Conservation (phyloP, 2,113 vertebrate genomes). For the Shinisaurus crocodilurus region DNA sequence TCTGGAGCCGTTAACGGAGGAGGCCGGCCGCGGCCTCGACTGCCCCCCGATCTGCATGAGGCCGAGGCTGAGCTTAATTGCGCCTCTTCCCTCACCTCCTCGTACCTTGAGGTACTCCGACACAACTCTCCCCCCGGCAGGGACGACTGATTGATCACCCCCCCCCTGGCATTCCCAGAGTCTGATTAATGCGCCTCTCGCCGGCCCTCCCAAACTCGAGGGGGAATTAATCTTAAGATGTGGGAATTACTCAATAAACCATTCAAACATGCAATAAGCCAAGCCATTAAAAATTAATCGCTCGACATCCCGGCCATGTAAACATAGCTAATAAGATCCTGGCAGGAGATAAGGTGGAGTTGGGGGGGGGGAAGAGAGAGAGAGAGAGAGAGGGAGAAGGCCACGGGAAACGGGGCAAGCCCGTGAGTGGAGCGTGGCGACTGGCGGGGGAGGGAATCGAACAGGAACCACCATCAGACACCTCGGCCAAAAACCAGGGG, state of each 20-base stretch:
- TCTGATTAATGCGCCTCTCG: constrained; percentile 72
- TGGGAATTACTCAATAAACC: constrained; percentile 78
- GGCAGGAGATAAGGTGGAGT: constrained; percentile 28
- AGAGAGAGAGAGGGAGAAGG: background rate
- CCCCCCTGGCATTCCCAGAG: constrained; percentile 63
- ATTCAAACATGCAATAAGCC: constrained; percentile 75
- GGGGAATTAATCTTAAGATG: constrained; percentile 78
- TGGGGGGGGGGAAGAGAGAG: background rate
- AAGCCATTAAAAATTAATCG: constrained; percentile 78
- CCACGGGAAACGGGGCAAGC: background rate
- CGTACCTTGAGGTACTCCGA: constrained; percentile 65
- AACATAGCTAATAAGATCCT: constrained; percentile 74
- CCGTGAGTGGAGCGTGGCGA: too few species aligned
- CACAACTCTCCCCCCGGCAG: constrained; percentile 51
- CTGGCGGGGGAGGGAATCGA: too few species aligned
- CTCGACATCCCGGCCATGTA: constrained; percentile 66
- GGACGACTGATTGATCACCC: constrained; percentile 67
- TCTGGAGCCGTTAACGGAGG: background rate
- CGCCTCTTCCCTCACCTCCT: constrained; percentile 61
- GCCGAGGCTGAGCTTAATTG: constrained; percentile 58
- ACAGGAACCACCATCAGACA: background rate
- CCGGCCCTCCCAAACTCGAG: constrained; percentile 65
- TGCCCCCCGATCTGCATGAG: constrained; percentile 7
- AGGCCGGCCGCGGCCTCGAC: too few species aligned
- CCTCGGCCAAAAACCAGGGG: background rate